Evolutionary conservation across 2,888 invertebrate species (phyloP).

Genomic region (Cerceris ruficornis): DNA sequence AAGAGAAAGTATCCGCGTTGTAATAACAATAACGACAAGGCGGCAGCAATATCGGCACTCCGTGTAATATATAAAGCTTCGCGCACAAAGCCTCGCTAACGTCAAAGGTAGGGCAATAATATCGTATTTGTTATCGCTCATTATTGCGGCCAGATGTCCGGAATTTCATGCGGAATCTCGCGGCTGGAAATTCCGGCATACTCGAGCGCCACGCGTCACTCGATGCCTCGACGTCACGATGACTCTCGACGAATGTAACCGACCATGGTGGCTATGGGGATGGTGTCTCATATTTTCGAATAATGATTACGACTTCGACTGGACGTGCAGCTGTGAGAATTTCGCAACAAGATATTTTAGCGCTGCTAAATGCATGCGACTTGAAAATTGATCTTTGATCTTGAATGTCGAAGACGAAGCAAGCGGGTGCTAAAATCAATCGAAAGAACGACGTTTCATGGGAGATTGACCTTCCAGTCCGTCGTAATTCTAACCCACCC

Average conservation of each 20-base stretch:
- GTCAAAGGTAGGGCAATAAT: slow-evolving; percentile 53
- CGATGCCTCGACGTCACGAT: slow-evolving; percentile 26
- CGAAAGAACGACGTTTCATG: background rate
- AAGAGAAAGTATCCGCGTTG: slow-evolving; percentile 28
- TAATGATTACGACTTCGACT: too few species aligned
- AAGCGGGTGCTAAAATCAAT: background rate
- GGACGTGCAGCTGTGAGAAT: too few species aligned
- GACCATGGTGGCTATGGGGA: too few species aligned
- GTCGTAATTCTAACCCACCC: too few species aligned
- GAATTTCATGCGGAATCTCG: slow-evolving; percentile 48
- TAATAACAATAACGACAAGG: slow-evolving; percentile 11
- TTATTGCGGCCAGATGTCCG: slow-evolving; percentile 50
- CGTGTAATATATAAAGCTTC: slow-evolving; percentile 21
- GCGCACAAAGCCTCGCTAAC: slow-evolving; percentile 36
- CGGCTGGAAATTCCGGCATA: slow-evolving; percentile 42
- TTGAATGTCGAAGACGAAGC: background rate
- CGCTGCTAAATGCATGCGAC: too few species aligned
- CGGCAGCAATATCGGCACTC: background rate
- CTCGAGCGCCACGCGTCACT: slow-evolving; percentile 33
- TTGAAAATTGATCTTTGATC: too few species aligned
- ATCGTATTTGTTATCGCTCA: slow-evolving; percentile 51
- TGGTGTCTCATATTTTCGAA: too few species aligned
- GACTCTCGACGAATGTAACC: too few species aligned
- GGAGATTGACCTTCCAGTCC: too few species aligned
- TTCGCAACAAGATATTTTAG: too few species aligned